These are phyloP conservation scores for Pantala flavescens DNA, from an alignment of 1,140 invertebrate genomes.

Conservation along the genomic window DNA sequence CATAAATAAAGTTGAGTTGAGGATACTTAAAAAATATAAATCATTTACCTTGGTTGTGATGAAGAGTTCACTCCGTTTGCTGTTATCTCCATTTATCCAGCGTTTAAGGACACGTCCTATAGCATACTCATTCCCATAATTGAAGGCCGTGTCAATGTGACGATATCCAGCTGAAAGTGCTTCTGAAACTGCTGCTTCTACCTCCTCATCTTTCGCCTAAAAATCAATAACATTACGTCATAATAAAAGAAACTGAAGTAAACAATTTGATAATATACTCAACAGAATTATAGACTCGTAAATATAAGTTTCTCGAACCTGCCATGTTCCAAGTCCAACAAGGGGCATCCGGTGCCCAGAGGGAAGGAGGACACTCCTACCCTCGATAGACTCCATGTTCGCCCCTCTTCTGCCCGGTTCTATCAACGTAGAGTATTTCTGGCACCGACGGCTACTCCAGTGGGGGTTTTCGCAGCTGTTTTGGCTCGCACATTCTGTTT, in stretches of 20 bases:
- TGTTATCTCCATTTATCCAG: constrained; percentile 30
- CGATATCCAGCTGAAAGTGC: constrained; percentile 59
- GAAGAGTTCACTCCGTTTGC: constrained; percentile 35
- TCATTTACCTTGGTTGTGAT: constrained; percentile 48
- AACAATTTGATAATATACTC: constrained; percentile 28
- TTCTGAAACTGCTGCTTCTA: constrained; percentile 48
- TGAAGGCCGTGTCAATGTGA: constrained; percentile 55
- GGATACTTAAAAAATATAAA: not conserved
- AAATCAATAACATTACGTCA: constrained; percentile 15
- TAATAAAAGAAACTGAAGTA: not conserved
- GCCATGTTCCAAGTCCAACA: constrained; percentile 69
- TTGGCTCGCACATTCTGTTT: not conserved
- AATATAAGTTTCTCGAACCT: constrained; percentile 28
- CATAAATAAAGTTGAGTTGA: constrained; percentile 29
- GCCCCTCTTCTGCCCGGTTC: not conserved
- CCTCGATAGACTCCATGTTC: constrained; percentile 18
- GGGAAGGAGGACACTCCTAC: constrained; percentile 23
- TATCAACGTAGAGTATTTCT: constrained; percentile 3
- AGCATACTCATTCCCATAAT: constrained; percentile 41
- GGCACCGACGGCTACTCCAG: not conserved
- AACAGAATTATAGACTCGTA: not conserved
- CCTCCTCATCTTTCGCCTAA: constrained; percentile 40
- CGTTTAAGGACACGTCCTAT: constrained; percentile 35
- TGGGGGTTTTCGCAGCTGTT: not conserved
- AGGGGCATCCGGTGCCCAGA: constrained; percentile 54